Evolutionary conservation across 2,797 vertebrate genomes (phyloP).

Genomic region (Gallinago stenura): DNA sequence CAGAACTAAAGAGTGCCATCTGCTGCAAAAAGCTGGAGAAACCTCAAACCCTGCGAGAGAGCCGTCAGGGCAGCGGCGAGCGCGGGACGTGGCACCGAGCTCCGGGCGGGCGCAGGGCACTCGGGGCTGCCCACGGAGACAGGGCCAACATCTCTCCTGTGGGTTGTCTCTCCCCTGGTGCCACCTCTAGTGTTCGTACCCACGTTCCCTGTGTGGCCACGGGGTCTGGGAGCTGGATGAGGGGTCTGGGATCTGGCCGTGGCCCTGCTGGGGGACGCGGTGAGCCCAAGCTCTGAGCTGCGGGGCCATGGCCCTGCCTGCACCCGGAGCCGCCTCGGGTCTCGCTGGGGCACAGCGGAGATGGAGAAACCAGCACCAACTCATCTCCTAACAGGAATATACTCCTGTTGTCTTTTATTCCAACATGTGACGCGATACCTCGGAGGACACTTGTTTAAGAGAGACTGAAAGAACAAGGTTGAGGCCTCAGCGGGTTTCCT

Average conservation of each 20-base stretch:
- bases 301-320: accelerated
- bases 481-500: not conserved
- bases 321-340: not conserved
- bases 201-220: not conserved
- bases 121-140: accelerated
- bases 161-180: not conserved
- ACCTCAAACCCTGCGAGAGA: slow-evolving; percentile 6
- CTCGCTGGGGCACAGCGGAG: accelerated
- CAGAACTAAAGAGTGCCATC: slow-evolving; percentile 88
- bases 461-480: not conserved
- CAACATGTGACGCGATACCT: accelerated
- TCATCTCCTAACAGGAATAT: not conserved
- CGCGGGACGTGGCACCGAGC: not conserved
- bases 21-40: slow-evolving; percentile 78
- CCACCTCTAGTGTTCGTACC: not conserved
- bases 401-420: accelerated
- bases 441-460: not conserved
- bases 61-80: not conserved
- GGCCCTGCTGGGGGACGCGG: accelerated
- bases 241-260: not conserved
- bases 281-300: accelerated
- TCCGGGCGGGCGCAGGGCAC: not conserved
- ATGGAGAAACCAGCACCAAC: not conserved
- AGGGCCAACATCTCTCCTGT: accelerated
- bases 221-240: not conserved